These are phyloP conservation scores for Pseudochromis fuscus DNA, from an alignment of 2,797 vertebrate species.

Conservation along the genomic window DNA sequence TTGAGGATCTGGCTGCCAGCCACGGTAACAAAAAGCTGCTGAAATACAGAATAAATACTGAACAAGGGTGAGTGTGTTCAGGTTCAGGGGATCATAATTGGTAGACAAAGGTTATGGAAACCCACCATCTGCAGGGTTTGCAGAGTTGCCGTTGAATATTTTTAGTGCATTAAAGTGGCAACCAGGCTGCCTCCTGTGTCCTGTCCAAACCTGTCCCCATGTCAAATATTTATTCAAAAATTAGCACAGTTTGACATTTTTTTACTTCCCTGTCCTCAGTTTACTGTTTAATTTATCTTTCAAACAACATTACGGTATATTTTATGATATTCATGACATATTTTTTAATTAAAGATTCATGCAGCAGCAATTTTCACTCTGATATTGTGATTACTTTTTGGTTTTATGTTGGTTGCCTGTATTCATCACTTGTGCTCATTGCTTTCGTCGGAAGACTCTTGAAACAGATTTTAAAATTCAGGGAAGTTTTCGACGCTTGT, in stretches of 20 bases:
- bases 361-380: not conserved
- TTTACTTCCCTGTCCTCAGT: conserved; percentile 22
- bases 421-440: not conserved
- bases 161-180: conserved; percentile 17
- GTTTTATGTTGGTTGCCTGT: not conserved
- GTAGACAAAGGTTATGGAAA: conserved; percentile 39
- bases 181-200: not conserved
- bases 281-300: conserved; percentile 12
- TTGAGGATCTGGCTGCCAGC: conserved; percentile 63
- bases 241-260: conserved; percentile 10
- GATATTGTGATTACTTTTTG: conserved; percentile 8
- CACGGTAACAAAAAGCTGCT: conserved; percentile 61
- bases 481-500: not conserved
- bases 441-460: not conserved
- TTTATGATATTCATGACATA: not conserved
- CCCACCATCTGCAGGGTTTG: conserved; percentile 38
- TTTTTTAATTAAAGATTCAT: not conserved
- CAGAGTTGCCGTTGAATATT: conserved; percentile 38
- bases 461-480: not conserved
- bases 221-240: conserved; percentile 44
- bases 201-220: conserved; percentile 8
- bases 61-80: conserved; percentile 45
- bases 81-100: conserved; percentile 62
- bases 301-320: conserved; percentile 6
- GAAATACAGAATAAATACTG: conserved; percentile 64